Evolutionary conservation across 1,140 invertebrate genomes (phyloP), one percentile per base, ranked within the genome.

Genomic region (Macrobrachium nipponense): DNA sequence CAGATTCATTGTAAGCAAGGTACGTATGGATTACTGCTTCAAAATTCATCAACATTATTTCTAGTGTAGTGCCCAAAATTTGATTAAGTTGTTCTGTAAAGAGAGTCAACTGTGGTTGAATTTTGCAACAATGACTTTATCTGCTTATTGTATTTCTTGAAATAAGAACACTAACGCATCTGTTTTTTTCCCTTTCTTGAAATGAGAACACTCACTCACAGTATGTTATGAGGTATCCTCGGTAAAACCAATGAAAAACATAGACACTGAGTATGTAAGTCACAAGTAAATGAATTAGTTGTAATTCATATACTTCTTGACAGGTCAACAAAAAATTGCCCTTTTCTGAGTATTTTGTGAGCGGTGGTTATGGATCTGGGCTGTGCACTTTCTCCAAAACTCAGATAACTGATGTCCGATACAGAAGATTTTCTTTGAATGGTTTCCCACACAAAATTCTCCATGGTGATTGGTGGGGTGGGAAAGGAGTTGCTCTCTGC

Each of bases 241-340:
- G n/a, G n/a, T n/a, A n/a, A n/a, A n/a, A n/a, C n/a, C n/a, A n/a
- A n/a, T n/a, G n/a, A 36, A 36, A 36, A 51, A 51, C 12, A 51
- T 51, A 51, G 51, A 51, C 51, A 51, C 8, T 51, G 51, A 51
- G 7, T 6, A 12, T 51, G 0, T 10, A 51, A 51, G 7, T 44
- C 23, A 75, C 43, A 15, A 62, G 18, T 61, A 61, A 17, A n/a
- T 60, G 20, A 14, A 27, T 0, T 18, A n/a, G 3, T n/a, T 62
- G 18, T 18, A 60, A 17, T 23, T 23, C 4, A 15, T 17, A 15
- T 17, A 20, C 60, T n/a, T 36, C 15, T 59, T 78, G 64, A 7
- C 82, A 85, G 82, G 82, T 85, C 6, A 85, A 70, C 51, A 85
- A 85, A 43, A 64, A 78, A 18, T 51, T 85, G 44, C 82, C 82